Percentiles rank a stretch among this genome's conserved stretches.
Conservation (phyloP, 1,140 invertebrate species). For the Drosophila aff. region DNA sequence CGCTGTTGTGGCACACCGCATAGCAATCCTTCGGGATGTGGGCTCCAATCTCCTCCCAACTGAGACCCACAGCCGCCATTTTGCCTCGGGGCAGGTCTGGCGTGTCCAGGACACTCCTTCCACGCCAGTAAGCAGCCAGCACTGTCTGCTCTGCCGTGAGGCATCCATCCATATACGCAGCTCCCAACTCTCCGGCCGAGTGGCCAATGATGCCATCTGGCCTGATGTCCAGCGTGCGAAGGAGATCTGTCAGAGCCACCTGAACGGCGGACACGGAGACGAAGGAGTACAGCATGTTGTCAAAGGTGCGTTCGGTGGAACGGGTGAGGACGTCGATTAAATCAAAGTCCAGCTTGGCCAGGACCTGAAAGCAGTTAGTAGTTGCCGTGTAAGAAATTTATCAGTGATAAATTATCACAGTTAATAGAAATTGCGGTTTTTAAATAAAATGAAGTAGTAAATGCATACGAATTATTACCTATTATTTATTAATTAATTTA, state of each 20-base stretch:
- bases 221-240: slow-evolving; percentile 90
- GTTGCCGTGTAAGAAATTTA: not conserved
- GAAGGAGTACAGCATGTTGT: slow-evolving; percentile 95
- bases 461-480: not conserved
- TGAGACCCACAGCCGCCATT: slow-evolving; percentile 95
- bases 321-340: slow-evolving; percentile 92
- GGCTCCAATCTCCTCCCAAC: slow-evolving; percentile 92
- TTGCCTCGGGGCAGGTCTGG: slow-evolving; percentile 88
- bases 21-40: slow-evolving; percentile 91
- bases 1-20: slow-evolving; percentile 97
- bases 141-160: slow-evolving; percentile 97
- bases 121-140: slow-evolving; percentile 96
- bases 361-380: slow-evolving; percentile 24
- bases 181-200: slow-evolving; percentile 96
- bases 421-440: not conserved
- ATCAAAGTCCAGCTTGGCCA: slow-evolving; percentile 89
- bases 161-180: slow-evolving; percentile 98
- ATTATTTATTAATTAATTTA: no score
- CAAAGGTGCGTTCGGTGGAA: slow-evolving; percentile 90
- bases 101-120: slow-evolving; percentile 93
- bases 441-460: not conserved
- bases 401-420: not conserved
- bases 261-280: slow-evolving; percentile 97
- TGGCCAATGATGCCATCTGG: slow-evolving; percentile 98
- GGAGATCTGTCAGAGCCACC: slow-evolving; percentile 94